These are phyloP conservation scores for Phaedon cochleariae DNA, from an alignment of 2,888 invertebrate species.

Conservation along the genomic window DNA sequence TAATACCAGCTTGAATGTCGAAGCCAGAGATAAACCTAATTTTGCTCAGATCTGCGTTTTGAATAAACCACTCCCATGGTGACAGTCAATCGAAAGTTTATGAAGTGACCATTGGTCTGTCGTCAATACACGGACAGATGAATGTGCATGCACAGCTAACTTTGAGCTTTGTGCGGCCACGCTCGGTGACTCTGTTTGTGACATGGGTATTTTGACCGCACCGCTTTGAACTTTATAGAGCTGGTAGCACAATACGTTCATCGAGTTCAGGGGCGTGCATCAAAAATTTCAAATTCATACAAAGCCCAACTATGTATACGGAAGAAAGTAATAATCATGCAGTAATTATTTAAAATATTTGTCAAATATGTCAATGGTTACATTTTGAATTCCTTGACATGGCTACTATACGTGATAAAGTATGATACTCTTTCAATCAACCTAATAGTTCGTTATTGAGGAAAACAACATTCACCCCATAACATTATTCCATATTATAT, in stretches of 20 bases:
- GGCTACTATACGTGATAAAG: too few species aligned
- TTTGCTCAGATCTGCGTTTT: constrained; percentile 47
- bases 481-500: too few species aligned
- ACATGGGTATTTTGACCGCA: constrained; percentile 55
- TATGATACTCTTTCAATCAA: too few species aligned
- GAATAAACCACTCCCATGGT: constrained; percentile 48
- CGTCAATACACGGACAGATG: constrained; percentile 56
- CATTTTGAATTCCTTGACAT: too few species aligned
- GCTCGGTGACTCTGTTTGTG: constrained; percentile 54
- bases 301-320: too few species aligned
- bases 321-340: too few species aligned
- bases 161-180: constrained; percentile 56
- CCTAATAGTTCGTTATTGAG: too few species aligned
- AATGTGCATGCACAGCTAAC: constrained; percentile 56
- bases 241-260: constrained; percentile 28
- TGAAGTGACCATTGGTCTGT: constrained; percentile 58
- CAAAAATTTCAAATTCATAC: too few species aligned
- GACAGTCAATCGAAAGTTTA: constrained; percentile 60
- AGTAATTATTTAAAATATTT: too few species aligned
- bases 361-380: too few species aligned
- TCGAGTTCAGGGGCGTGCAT: neutral
- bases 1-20: constrained; percentile 33
- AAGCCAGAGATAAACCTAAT: constrained; percentile 51
- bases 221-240: constrained; percentile 50
- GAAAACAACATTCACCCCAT: too few species aligned